Conservation (phyloP, 2,113 vertebrate species). For the Henicopernis longicauda region DNA sequence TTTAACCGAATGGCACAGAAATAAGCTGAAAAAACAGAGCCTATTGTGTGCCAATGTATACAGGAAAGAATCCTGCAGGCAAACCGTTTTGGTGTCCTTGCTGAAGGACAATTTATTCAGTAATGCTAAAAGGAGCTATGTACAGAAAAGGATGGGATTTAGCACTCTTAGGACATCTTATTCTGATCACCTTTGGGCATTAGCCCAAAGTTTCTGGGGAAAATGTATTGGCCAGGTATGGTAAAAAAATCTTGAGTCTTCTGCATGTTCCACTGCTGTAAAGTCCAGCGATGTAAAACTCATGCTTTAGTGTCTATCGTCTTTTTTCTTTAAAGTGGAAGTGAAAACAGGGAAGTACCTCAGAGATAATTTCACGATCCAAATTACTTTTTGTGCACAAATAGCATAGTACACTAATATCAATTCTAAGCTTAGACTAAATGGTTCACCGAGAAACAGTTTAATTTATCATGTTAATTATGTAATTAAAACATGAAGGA, state of each 20-base stretch:
- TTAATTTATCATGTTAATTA: constrained; percentile 60
- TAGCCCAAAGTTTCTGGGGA: neutral
- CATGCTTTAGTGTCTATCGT: neutral
- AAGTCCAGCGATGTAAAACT: neutral
- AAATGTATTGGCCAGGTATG: neutral
- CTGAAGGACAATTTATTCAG: neutral
- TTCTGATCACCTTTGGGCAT: neutral
- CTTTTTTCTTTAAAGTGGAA: neutral
- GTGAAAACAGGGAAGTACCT: neutral
- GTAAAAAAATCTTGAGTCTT: neutral
- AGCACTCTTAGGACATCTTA: neutral
- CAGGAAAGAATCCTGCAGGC: neutral
- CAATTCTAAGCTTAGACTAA: neutral
- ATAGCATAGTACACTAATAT: neutral
- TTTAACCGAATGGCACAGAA: neutral
- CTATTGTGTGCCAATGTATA: neutral
- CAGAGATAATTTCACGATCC: neutral
- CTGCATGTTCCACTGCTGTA: neutral
- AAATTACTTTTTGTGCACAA: constrained; percentile 30
- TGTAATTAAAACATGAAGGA: constrained; percentile 38
- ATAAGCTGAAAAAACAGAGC: neutral
- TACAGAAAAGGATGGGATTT: neutral
- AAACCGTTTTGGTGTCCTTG: neutral
- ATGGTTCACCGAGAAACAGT: neutral
- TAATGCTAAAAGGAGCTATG: neutral